Conservation (phyloP, 1,140 invertebrate species). For the Eciton burchellii region DNA sequence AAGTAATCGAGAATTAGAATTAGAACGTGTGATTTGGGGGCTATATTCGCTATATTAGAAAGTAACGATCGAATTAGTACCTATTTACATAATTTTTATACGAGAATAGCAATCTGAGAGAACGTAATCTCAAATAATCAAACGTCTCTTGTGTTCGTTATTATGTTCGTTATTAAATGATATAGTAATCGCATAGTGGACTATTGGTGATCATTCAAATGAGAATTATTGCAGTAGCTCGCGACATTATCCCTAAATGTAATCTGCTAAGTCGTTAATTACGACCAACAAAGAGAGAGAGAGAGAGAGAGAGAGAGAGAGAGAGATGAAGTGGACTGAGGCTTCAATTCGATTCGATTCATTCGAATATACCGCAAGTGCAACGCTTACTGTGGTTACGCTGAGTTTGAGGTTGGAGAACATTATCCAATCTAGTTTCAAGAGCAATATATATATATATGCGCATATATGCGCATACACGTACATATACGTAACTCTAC, state of each 20-base stretch:
- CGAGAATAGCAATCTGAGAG: too few relatives aligned
- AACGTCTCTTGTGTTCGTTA: too few relatives aligned
- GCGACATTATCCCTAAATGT: conserved; percentile 31
- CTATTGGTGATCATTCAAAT: conserved; percentile 14
- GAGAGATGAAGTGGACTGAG: neutral
- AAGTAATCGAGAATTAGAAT: too few relatives aligned
- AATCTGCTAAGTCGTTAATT: conserved; percentile 55
- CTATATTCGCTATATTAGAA: too few relatives aligned
- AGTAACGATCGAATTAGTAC: too few relatives aligned
- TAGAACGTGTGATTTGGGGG: too few relatives aligned
- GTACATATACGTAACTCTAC: too few relatives aligned
- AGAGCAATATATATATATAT: neutral
- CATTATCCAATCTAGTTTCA: neutral
- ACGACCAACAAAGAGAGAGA: conserved; percentile 4
- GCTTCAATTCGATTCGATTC: conserved; percentile 41
- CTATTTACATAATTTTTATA: too few relatives aligned
- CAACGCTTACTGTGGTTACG: conserved; percentile 23
- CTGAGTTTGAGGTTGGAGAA: conserved; percentile 15
- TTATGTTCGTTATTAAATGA: conserved; percentile 28
- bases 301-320: neutral
- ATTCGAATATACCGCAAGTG: conserved; percentile 42
- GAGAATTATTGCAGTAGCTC: conserved; percentile 17
- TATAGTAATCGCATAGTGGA: neutral
- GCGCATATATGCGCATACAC: too few relatives aligned
- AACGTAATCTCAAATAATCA: neutral